These are phyloP conservation scores for Beris morrisii DNA, from an alignment of 2,888 invertebrate genomes.

Conservation along the genomic window DNA sequence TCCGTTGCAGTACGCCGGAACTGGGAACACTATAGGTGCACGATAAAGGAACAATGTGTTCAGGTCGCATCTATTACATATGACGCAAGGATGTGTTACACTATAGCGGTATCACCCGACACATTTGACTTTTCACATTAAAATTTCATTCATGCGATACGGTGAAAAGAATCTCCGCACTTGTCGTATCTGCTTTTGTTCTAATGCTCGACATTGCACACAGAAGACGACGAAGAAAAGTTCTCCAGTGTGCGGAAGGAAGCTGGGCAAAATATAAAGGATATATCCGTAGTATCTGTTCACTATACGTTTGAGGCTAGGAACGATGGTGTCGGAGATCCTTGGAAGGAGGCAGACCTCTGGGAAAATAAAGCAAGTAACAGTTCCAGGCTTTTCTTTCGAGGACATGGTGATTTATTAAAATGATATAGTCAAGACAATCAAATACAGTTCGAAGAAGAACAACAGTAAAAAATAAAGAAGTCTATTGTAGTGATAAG, in stretches of 20 bases:
- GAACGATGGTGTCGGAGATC: conserved; percentile 7
- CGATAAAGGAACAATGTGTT: not conserved
- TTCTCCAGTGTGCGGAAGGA: too few species aligned
- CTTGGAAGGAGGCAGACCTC: conserved; percentile 15
- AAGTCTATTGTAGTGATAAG: too few species aligned
- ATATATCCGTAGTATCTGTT: too few species aligned
- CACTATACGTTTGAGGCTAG: too few species aligned
- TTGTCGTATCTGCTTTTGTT: not conserved
- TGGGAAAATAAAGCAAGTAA: conserved; percentile 24
- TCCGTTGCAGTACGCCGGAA: conserved; percentile 16
- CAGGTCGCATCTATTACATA: not conserved
- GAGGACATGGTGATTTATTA: conserved; percentile 27
- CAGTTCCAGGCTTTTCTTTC: conserved; percentile 15
- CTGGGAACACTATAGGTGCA: too few species aligned
- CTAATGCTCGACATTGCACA: too few species aligned
- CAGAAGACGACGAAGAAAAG: too few species aligned
- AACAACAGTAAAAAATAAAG: too few species aligned
- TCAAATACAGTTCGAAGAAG: not conserved
- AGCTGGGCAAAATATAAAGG: too few species aligned
- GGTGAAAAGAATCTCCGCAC: conserved; percentile 17
- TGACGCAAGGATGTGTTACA: not conserved
- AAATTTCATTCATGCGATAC: conserved; percentile 24
- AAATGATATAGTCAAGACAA: conserved; percentile 23
- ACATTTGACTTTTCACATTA: conserved; percentile 27
- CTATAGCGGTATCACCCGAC: not conserved